Conservation (phyloP, 2,888 invertebrate species). For the Bugula neritina region DNA sequence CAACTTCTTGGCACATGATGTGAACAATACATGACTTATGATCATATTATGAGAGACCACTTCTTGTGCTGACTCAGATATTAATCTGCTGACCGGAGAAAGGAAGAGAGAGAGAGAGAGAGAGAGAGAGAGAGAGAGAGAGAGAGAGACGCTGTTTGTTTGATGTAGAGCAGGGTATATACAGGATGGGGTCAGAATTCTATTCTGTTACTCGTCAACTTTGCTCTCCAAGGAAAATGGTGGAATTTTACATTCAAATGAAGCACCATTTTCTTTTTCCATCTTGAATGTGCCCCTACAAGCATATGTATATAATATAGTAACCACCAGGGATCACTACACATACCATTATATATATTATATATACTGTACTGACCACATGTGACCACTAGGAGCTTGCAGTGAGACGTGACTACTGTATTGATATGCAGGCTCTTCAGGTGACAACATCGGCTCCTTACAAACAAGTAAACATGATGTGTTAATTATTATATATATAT, state of each 20-base stretch:
- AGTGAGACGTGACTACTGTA: slow-evolving; percentile 94
- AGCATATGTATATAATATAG: neutral
- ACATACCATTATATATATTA: neutral
- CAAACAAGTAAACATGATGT: no score
- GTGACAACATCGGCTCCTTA: slow-evolving; percentile 83
- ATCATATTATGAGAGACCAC: no score
- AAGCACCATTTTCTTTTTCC: slow-evolving; percentile 93
- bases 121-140: no score
- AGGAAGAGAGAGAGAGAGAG: no score
- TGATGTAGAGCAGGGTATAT: no score
- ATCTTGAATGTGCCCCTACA: slow-evolving; percentile 88
- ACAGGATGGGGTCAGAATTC: no score
- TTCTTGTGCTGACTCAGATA: no score
- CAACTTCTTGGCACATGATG: no score
- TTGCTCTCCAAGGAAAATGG: slow-evolving; percentile 95
- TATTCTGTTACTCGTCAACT: slow-evolving; percentile 57
- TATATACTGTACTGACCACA: slow-evolving; percentile 73
- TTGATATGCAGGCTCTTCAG: slow-evolving; percentile 86
- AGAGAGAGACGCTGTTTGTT: no score
- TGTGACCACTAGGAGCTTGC: slow-evolving; percentile 94
- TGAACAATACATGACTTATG: no score
- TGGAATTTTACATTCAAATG: slow-evolving; percentile 94
- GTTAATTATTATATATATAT: no score
- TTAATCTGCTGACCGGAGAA: no score
- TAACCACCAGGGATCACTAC: neutral